Percentiles rank a stretch among this genome's conserved stretches.
These are phyloP conservation scores for Monochamus saltuarius DNA, from an alignment of 1,140 invertebrate genomes.

Conservation along the genomic window DNA sequence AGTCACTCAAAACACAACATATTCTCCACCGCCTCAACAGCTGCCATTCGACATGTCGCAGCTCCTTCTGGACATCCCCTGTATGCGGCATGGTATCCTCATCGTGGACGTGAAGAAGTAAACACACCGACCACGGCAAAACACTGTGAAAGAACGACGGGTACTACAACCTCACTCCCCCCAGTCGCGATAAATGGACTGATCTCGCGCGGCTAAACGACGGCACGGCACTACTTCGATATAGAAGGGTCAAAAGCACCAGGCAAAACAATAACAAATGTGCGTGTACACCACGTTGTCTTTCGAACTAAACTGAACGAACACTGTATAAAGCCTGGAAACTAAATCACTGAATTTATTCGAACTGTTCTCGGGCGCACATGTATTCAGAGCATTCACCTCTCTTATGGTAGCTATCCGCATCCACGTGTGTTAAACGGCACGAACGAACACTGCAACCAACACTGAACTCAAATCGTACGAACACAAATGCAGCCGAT, in stretches of 20 bases:
- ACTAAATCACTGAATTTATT: constrained; percentile 3
- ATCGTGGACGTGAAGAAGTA: constrained; percentile 5
- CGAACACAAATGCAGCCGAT: background rate
- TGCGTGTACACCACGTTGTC: background rate
- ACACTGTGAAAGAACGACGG: constrained; percentile 9
- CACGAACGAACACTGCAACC: background rate
- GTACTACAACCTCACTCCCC: constrained; percentile 21
- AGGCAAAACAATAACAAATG: constrained; percentile 18
- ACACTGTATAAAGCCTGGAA: constrained; percentile 1
- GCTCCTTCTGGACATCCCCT: constrained; percentile 3
- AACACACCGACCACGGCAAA: background rate
- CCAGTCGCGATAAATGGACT: constrained; percentile 15
- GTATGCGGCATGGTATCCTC: constrained; percentile 14
- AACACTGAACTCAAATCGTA: background rate
- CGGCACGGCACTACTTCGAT: constrained; percentile 5
- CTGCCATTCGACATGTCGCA: constrained; percentile 10
- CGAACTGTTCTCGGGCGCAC: constrained; percentile 6
- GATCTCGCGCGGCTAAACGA: constrained; percentile 13
- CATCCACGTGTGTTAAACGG: constrained; percentile 20
- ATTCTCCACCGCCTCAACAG: constrained; percentile 1
- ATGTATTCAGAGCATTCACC: constrained; percentile 23
- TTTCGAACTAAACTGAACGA: background rate
- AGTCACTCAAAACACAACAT: constrained; percentile 23
- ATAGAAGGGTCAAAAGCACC: constrained; percentile 10
- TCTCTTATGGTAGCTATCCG: constrained; percentile 6